phyloP scores from a whole-genome alignment of 1,140 invertebrate species.

The Aphidius gifuensis region DNA sequence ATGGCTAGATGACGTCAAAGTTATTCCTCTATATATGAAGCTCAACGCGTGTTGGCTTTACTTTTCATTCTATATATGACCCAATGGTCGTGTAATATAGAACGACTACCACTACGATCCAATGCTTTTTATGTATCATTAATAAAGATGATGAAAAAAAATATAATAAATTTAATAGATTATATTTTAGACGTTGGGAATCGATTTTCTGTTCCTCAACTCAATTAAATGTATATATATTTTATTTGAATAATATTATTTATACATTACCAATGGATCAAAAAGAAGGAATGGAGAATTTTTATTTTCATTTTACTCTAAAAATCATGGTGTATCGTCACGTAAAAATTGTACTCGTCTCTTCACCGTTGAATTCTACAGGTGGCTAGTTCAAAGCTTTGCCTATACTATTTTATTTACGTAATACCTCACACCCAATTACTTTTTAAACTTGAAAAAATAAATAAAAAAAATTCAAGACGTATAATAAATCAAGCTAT shows the following conservation, averaged over 20 bases:
- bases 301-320: constrained; percentile 6
- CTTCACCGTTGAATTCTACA: constrained; percentile 30
- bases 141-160: too few relatives aligned
- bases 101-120: background rate
- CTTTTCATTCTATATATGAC: background rate
- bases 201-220: too few relatives aligned
- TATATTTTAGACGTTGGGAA: too few relatives aligned
- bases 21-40: background rate
- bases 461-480: too few relatives aligned
- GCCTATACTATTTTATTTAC: constrained; percentile 36
- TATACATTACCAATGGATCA: too few relatives aligned
- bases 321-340: constrained; percentile 12
- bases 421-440: constrained; percentile 30
- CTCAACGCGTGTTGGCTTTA: background rate
- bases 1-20: constrained; percentile 29
- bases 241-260: too few relatives aligned
- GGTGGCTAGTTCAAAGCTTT: constrained; percentile 42
- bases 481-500: too few relatives aligned
- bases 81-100: too few relatives aligned
- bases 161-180: too few relatives aligned
- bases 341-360: constrained; percentile 2
- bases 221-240: too few relatives aligned
- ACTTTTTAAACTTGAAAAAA: too few relatives aligned
- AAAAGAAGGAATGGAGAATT: constrained; percentile 13
- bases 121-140: too few relatives aligned